phyloP scores from a whole-genome alignment of 2,888 invertebrate genomes.

The Elaeidobius kamerunicus region DNA sequence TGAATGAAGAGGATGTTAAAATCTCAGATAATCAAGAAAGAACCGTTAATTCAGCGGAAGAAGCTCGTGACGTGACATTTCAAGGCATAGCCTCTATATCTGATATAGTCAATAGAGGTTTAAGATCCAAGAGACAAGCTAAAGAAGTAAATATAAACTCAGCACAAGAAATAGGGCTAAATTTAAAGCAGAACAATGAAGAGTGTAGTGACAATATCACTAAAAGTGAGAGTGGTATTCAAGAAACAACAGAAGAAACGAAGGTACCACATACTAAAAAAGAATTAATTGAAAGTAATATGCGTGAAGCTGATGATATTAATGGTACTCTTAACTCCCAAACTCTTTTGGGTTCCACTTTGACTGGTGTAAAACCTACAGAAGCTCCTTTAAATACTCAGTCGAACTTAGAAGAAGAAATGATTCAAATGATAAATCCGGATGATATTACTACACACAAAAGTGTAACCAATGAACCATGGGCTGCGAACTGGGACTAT shows the following conservation, averaged over 20 bases:
- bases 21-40: not conserved
- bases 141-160: not conserved
- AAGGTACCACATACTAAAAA: not conserved
- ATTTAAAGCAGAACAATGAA: not conserved
- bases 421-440: conserved; percentile 9
- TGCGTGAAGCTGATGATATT: too few relatives aligned
- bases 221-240: not conserved
- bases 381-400: not conserved
- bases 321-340: too few relatives aligned
- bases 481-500: conserved; percentile 9
- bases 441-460: conserved; percentile 2
- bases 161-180: not conserved
- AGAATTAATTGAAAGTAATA: not conserved
- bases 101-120: conserved; percentile 9
- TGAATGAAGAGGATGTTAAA: not conserved
- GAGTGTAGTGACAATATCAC: not conserved
- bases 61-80: not conserved
- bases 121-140: conserved; percentile 7
- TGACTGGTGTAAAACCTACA: not conserved
- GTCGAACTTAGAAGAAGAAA: conserved; percentile 3
- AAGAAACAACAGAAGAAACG: not conserved
- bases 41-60: not conserved
- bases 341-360: too few relatives aligned
- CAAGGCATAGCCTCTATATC: conserved; percentile 12
- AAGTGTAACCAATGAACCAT: conserved; percentile 5